Base-by-base conservation (phyloP, 2,797 vertebrate genomes). In the Thamnophis elegans region DNA sequence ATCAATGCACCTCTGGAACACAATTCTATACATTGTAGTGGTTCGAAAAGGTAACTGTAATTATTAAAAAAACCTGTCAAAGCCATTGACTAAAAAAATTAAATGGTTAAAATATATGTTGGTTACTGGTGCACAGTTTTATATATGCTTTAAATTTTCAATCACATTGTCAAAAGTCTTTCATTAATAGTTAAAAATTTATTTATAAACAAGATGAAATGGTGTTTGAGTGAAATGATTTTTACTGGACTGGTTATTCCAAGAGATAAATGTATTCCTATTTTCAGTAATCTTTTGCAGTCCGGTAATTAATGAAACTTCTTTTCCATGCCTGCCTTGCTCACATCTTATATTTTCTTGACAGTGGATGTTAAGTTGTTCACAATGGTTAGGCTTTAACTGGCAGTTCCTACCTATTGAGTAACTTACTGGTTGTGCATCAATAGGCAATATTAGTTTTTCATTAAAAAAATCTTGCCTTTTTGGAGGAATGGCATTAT, bases 151-250 rank as follows among this genome's bases (percentile, higher is more conserved):
- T 42, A 51, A 62, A 51, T 91, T 53, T 91, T 91, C 14, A 54
- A 20, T 88, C 36, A 28, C 54, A 25, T 96, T 96, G 95, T 96
- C 95, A 96, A 96, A 93, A 92, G 13, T 1, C 28, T 78, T 73
- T 93, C 92, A 0, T 85, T 94, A 90, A 58, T 26, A 3, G 42
- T 92, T 42, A 56, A 51, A 54, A 42, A 32, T n/a, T 82, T 92
- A 36, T 5, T 91, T 88, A 0, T 60, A 88, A 14, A 65, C 42
- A 88, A 91, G 93, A 93, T 94, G 62, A 95, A 93, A n/a, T 65
- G 16, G 32, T 82, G 78, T 93, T 88, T 95, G 92, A 92, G 89
- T 92, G 88, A 36, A 0, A 73, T 59, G 25, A n/a, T 91, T 92
- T 91, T 65, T 89, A 60, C 90, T 94, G 93, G 91, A 92, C 92